Evolutionary conservation across 2,888 invertebrate genomes (phyloP), one percentile per base, ranked within the genome.

Genomic region (Oligia fasciuncula): DNA sequence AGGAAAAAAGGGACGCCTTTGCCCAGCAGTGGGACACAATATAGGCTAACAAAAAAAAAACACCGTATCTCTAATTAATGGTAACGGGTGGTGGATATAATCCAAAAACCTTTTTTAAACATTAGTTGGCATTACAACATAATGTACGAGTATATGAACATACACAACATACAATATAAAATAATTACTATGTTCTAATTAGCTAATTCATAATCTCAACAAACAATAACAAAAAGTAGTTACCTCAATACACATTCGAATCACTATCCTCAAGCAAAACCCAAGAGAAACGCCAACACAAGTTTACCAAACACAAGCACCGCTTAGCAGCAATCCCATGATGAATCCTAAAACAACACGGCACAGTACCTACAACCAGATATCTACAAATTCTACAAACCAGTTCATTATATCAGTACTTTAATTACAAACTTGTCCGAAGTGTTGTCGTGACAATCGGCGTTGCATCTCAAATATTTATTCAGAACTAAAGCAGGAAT

Each of bases 381-480:
- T 80, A 85, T 35, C 76, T 43, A 82, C 65, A 82, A 82, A 83
- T 88, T 67, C 49, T 71, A 77, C 73, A 29, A 66, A 71, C 75
- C 80, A 72, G 85, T 88, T 89, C 88, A 85, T 88, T 86, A 88
- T 77, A 88, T 85, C 86, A 81, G 79, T 73, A 82, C 80, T 89
- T 88, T 88, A 89, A 88, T 89, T 89, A 87, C 82, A 76, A 84
- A 89, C 82, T 89, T 85, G 79, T 89, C 89, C 88, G 80, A 88
- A 88, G 88, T 88, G 88, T 91, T 88, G 85, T 79, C 66, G 76
- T 83, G 72, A 88, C 86, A 88, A 89, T 87, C 87, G 87, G 78
- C 79, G 75, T 83, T 79, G 85, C 82, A 85, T 84, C 88, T 90
- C 90, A 86, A 91, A 90, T 88, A 91, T 90, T 91, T 88, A 88